Evolutionary conservation across 1,140 invertebrate genomes (phyloP).

Genomic region (Tetramorium simillimum): DNA sequence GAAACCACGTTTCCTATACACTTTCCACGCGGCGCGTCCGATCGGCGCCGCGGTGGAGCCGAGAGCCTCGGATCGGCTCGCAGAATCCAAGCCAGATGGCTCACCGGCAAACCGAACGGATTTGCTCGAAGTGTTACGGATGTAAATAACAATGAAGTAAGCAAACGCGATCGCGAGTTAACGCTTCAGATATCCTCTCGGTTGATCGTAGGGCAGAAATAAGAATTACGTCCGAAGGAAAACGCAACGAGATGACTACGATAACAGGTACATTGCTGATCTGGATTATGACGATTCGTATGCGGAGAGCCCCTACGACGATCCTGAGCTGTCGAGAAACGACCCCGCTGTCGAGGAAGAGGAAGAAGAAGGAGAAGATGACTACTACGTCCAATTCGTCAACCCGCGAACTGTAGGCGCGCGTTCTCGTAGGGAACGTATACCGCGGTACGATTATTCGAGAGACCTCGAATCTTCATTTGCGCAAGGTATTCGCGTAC

Average conservation of each 20-base stretch:
- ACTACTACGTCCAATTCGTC: constrained; percentile 6
- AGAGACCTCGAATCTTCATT: background rate
- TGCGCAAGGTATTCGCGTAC: background rate
- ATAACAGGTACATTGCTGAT: background rate
- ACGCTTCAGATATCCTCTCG: background rate
- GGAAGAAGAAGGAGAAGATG: background rate
- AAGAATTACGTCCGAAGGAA: background rate
- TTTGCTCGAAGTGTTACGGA: background rate
- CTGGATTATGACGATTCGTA: constrained; percentile 2
- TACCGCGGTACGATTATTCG: background rate
- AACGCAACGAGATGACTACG: background rate
- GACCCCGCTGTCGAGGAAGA: background rate
- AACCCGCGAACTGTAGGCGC: background rate
- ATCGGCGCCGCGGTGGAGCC: constrained; percentile 22
- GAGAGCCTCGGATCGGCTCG: background rate
- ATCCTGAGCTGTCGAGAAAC: background rate
- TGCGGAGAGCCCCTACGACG: background rate
- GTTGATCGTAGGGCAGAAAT: background rate
- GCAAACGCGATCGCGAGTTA: background rate
- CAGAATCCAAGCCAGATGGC: background rate
- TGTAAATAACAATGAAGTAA: background rate
- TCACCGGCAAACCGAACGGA: background rate
- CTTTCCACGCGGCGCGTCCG: background rate
- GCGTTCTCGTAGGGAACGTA: background rate
- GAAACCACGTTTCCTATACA: background rate